A percentile compares a stretch with the other conserved stretches of the same genome.
Conservation (phyloP, 2,113 vertebrate species). For the Toxostoma redivivum region DNA sequence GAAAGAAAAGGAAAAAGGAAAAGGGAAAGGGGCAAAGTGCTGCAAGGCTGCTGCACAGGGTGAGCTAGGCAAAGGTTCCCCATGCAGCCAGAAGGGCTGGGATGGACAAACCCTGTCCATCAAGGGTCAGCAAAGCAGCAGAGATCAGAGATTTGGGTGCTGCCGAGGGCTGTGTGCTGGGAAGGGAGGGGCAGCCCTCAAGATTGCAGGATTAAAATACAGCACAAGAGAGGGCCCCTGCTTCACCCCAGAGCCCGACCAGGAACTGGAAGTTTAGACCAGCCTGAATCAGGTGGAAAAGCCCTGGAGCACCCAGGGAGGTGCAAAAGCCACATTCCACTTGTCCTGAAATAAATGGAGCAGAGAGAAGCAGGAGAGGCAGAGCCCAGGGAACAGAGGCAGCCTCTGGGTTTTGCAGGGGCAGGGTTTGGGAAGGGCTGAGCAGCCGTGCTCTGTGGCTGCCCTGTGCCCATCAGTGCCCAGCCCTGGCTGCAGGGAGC, state of each 20-base stretch:
- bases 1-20: not conserved
- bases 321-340: not conserved
- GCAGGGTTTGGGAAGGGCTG: rapidly evolving
- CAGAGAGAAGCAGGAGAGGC: not conserved
- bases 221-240: rapidly evolving
- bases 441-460: rapidly evolving
- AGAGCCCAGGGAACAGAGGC: rapidly evolving
- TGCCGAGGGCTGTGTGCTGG: not conserved
- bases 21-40: rapidly evolving
- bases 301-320: not conserved
- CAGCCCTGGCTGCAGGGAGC: not conserved
- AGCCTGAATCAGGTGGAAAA: not conserved
- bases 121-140: not conserved
- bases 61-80: not conserved
- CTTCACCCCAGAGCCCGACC: not conserved
- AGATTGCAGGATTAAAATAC: not conserved
- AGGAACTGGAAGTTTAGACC: not conserved
- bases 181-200: not conserved
- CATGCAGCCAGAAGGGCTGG: rapidly evolving
- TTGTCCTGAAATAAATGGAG: not conserved
- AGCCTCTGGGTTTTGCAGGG: not conserved
- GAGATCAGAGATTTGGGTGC: not conserved
- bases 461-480: not conserved
- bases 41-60: rapidly evolving
- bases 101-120: rapidly evolving